A percentile compares a stretch with the other conserved stretches of the same genome.
Conservation (phyloP, 1,140 invertebrate species). For the Vanessa tameamea region DNA sequence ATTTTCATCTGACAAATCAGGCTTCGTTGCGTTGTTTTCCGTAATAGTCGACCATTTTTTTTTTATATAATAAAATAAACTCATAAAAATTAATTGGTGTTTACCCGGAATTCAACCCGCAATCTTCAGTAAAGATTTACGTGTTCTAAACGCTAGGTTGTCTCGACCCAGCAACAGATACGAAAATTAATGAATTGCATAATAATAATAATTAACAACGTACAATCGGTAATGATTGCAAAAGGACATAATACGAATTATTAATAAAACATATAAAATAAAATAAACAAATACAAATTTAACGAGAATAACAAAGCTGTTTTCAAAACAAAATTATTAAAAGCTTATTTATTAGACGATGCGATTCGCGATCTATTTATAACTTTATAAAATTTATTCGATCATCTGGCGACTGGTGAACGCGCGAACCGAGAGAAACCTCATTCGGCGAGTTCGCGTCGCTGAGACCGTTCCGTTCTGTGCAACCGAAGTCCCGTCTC, state of each 20-base stretch:
- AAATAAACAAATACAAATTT: background rate
- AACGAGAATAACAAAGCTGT: background rate
- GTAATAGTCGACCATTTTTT: too few species aligned
- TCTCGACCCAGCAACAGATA: too few species aligned
- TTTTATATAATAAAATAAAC: too few species aligned
- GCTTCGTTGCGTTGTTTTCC: too few species aligned
- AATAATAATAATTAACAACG: background rate
- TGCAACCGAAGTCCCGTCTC: background rate
- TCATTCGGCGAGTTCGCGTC: slow-evolving; percentile 19
- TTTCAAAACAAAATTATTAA: slow-evolving; percentile 12
- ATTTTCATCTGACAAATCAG: too few species aligned
- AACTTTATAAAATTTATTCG: slow-evolving; percentile 19
- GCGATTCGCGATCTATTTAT: slow-evolving; percentile 19
- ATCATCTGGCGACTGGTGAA: slow-evolving; percentile 7
- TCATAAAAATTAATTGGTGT: too few species aligned
- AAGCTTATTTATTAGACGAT: slow-evolving; percentile 20
- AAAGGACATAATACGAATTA: too few species aligned
- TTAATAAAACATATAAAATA: background rate
- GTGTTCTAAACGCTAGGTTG: too few species aligned
- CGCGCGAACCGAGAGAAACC: slow-evolving; percentile 9
- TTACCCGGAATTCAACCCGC: too few species aligned
- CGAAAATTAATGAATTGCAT: background rate
- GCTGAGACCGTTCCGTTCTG: slow-evolving; percentile 6
- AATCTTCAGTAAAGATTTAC: too few species aligned
- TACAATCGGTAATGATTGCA: too few species aligned